A percentile compares a stretch with the other conserved stretches of the same genome.
Conservation (phyloP, 2,797 vertebrate genomes). For the Scolopax rusticola region DNA sequence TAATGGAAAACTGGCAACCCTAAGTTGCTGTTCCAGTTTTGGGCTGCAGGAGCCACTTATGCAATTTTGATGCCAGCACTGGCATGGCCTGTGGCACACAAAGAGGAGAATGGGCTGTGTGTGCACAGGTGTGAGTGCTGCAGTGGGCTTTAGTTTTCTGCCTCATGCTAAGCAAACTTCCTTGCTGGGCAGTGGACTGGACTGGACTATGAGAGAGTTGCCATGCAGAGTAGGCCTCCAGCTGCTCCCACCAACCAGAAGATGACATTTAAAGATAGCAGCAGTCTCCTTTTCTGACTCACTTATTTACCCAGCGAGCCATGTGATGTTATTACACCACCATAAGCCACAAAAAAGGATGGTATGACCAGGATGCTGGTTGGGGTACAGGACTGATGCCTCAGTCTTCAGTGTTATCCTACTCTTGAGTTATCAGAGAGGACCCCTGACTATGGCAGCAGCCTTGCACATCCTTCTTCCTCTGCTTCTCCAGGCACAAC, state of each 20-base stretch:
- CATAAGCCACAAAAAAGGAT: not conserved
- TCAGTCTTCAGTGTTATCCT: not conserved
- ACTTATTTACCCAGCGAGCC: not conserved
- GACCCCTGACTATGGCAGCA: not conserved
- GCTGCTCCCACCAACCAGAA: not conserved
- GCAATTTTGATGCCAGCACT: not conserved
- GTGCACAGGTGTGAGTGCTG: not conserved
- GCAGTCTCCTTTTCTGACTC: not conserved
- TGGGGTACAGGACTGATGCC: not conserved
- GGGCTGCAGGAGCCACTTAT: not conserved
- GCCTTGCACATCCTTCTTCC: not conserved
- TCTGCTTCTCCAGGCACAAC: not conserved
- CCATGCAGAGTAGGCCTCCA: not conserved
- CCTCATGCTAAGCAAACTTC: not conserved
- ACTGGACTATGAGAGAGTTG: not conserved
- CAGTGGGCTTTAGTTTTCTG: not conserved
- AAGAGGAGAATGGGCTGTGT: not conserved
- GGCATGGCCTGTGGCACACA: rapidly evolving
- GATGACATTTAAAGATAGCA: not conserved
- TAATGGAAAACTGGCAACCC: not conserved
- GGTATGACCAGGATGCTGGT: not conserved
- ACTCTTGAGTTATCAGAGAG: not conserved
- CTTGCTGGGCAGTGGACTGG: not conserved
- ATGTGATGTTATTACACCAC: not conserved
- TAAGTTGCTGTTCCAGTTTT: not conserved